phyloP scores from a whole-genome alignment of 2,888 invertebrate genomes.

The Tetropium fuscum region DNA sequence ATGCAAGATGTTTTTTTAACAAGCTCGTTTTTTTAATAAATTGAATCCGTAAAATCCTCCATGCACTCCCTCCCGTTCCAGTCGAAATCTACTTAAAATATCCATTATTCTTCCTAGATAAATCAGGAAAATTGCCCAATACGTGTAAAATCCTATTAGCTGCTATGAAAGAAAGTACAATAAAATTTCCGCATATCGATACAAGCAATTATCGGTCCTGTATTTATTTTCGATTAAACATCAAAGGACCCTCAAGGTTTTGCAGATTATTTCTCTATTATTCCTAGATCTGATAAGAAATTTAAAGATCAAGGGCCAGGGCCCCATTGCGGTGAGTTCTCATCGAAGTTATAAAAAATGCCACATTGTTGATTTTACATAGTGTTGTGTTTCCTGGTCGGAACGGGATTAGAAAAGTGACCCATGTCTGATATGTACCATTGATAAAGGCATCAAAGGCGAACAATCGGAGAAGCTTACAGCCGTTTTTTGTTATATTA shows the following conservation, averaged over 20 bases:
- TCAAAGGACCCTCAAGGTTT: slow-evolving; percentile 64
- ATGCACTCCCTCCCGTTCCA: too few species aligned
- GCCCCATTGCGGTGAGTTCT: slow-evolving; percentile 31
- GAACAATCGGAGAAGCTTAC: slow-evolving; percentile 42
- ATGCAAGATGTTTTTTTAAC: too few species aligned
- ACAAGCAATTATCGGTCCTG: slow-evolving; percentile 51
- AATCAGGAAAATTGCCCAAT: slow-evolving; percentile 50
- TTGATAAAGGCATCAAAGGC: slow-evolving; percentile 44
- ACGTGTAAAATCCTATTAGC: slow-evolving; percentile 60
- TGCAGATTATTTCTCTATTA: slow-evolving; percentile 61
- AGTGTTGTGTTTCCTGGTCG: slow-evolving; percentile 53
- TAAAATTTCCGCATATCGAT: slow-evolving; percentile 49
- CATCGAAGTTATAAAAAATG: slow-evolving; percentile 48
- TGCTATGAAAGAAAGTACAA: slow-evolving; percentile 36
- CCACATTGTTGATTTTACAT: slow-evolving; percentile 56
- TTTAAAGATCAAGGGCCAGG: slow-evolving; percentile 51
- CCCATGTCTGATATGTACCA: slow-evolving; percentile 50
- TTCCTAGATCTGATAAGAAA: slow-evolving; percentile 62
- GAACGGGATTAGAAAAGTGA: slow-evolving; percentile 50
- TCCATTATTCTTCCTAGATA: slow-evolving; percentile 39
- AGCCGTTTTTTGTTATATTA: slow-evolving; percentile 33
- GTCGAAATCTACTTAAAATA: too few species aligned
- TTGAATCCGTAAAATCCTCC: too few species aligned
- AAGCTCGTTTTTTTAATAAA: too few species aligned
- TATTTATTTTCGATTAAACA: slow-evolving; percentile 63